Percentiles rank a stretch among this genome's conserved stretches.
These are phyloP conservation scores for Neogobius melanostomus DNA, from an alignment of 2,113 vertebrate species.

Conservation along the genomic window DNA sequence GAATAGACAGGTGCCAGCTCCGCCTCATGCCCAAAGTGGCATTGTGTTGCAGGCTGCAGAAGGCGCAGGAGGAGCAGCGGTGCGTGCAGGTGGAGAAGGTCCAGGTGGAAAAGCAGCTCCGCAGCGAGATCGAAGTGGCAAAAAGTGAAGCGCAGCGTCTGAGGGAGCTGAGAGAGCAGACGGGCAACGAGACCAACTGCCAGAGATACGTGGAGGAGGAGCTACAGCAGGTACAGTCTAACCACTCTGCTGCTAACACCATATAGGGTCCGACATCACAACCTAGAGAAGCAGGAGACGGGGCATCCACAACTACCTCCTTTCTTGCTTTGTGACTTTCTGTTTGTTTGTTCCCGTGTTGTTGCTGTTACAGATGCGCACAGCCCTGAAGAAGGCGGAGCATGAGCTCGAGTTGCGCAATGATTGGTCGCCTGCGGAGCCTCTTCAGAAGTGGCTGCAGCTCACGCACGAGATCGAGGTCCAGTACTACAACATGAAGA, in stretches of 20 bases:
- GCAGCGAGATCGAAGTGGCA: conserved; percentile 86
- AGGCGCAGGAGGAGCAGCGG: conserved; percentile 91
- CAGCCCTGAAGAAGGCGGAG: conserved; percentile 88
- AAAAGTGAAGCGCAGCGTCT: conserved; percentile 90
- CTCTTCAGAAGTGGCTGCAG: conserved; percentile 94
- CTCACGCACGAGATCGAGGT: conserved; percentile 94
- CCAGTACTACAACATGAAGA: conserved; percentile 95
- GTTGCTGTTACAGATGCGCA: conserved; percentile 79
- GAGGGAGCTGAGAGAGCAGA: conserved; percentile 84
- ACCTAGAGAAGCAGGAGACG: background rate
- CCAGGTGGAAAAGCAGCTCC: conserved; percentile 88
- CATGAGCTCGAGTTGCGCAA: conserved; percentile 87
- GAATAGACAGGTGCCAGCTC: background rate
- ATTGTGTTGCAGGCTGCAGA: conserved; percentile 80
- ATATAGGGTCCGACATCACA: background rate
- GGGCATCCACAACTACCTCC: too few relatives aligned
- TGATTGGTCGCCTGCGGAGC: conserved; percentile 81
- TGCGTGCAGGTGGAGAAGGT: conserved; percentile 92
- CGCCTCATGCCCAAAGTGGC: background rate
- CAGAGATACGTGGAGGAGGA: conserved; percentile 94
- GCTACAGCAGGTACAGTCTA: conserved; percentile 85
- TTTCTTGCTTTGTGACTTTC: background rate
- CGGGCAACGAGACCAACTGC: conserved; percentile 86
- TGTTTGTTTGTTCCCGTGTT: background rate
- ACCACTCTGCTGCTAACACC: background rate